Base-by-base conservation (phyloP, 1,140 invertebrate genomes). In the Eupristina koningsbergeri region DNA sequence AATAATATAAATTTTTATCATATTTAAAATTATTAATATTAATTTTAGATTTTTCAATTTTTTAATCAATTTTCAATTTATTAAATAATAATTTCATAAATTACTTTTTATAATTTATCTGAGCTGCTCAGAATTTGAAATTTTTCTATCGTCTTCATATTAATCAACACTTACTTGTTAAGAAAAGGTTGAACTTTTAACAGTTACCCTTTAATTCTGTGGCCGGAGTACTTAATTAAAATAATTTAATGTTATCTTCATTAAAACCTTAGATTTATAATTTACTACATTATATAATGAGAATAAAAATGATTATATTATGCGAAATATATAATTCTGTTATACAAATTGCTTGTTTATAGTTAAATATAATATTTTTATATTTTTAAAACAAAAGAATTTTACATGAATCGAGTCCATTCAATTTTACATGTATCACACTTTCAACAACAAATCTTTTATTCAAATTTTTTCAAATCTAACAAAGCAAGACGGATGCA, bases 201-300 rank as follows among this genome's bases (percentile, higher is more conserved):
- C 63, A 85, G 84, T 85, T 85, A 85, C 84, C 84, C 83, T 29
- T 50, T 82, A 79, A 71, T 75, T 45, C 75, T 75, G 78, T 78
- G 81, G 73, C 75, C 78, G 36, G 34, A 83, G 58, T 71, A 71
- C 39, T 73, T 83, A 63, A 73, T 71, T 69, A 6, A 58, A 7
- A 34, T 83, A 83, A 83, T 67, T 76, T 47, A 78, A 15, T 58
- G 78, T 78, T 78, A 83, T 7, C 63, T 71, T 67, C 34, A 61
- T n/a, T 83, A 77, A 83, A 83, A 53, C 22, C 34, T 39, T 71
- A 78, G 34, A 58, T 39, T 45, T 71, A 69, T 11, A 29, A 11
- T 83, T 50, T 77, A 83, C 22, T 0, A 41, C 8, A 36, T 47
- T 39, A n/a, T 15, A 76, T 3, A 36, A 64, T 47, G 41, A 31